Evolutionary conservation across 2,797 vertebrate genomes (phyloP), one percentile per base, ranked within the genome.

Genomic region (Pelodytes ibericus): DNA sequence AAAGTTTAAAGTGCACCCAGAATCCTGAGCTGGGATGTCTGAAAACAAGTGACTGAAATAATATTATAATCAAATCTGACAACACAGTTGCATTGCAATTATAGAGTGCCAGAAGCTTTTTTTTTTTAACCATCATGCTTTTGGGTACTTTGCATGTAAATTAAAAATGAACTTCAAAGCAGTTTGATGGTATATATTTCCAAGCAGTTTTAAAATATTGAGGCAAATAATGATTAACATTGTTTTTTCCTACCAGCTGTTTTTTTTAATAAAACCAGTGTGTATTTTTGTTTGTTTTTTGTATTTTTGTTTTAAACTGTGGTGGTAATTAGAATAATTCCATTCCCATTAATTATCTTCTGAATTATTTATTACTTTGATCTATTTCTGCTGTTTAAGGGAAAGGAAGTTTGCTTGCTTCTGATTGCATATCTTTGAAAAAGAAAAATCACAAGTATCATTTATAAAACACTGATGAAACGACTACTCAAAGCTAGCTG

Each of bases 111-210:
- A 72, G 81, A 47, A 84, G 86, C 63, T 0, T 80, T 44, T 44
- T 44, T 83, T 80, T 70, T 84, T 51, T 80, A 79, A 31, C 82
- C 73, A 61, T 49, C 65, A 76, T 82, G 61, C 22, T 82, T 81
- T 78, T 71, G 84, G 85, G 81, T 82, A 79, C 80, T 87, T 86
- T 83, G 83, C 82, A 80, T 86, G 81, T 86, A 86, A 90, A 89
- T 89, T 86, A 86, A 90, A 90, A 87, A 66, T 49, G 81, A 88
- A 81, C 89, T 86, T 90, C 86, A 86, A 85, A 88, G 87, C 66
- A 0, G 44, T 81, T 79, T 61, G 82, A 80, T 78, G 82, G 70
- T 80, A 76, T 81, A 71, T 57, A 73, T 84, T 87, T 86, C 83
- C 80, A 83, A 88, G 81, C 81, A 84, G 76, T 77, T 47, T 83